Percentiles rank a stretch among this genome's conserved stretches.
These are phyloP conservation scores for Megaceryle torquata DNA, from an alignment of 2,113 vertebrate species.

Conservation along the genomic window DNA sequence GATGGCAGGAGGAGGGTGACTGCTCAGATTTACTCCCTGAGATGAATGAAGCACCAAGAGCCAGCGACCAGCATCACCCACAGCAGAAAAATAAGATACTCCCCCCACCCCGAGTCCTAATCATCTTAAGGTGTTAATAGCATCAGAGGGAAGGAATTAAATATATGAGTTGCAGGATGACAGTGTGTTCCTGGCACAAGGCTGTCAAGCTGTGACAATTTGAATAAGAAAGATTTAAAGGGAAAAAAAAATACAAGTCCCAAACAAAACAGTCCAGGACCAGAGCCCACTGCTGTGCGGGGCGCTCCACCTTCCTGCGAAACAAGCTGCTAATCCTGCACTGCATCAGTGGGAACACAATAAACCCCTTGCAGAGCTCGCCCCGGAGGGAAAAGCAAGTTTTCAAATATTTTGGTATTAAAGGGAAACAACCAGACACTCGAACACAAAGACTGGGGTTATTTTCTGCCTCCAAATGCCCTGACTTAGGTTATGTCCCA, in stretches of 20 bases:
- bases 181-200: constrained; percentile 15
- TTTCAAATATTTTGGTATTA: not conserved
- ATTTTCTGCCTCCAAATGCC: not conserved
- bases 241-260: not conserved
- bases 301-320: not conserved
- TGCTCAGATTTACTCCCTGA: not conserved
- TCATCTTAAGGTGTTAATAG: constrained; percentile 56
- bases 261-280: not conserved
- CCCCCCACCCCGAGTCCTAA: not conserved
- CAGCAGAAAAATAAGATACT: not conserved
- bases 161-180: constrained; percentile 25
- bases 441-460: not conserved
- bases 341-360: not conserved
- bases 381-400: not conserved
- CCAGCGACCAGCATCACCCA: not conserved
- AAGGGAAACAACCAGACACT: not conserved
- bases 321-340: not conserved
- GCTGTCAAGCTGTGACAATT: constrained; percentile 17
- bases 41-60: not conserved
- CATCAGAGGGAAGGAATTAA: constrained; percentile 50
- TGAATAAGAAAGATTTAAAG: not conserved
- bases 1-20: not conserved
- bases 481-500: not conserved
- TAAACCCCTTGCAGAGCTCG: fast-evolving
- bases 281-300: not conserved